Conservation (phyloP, 2,888 invertebrate species). For the Agonum fuliginosum region DNA sequence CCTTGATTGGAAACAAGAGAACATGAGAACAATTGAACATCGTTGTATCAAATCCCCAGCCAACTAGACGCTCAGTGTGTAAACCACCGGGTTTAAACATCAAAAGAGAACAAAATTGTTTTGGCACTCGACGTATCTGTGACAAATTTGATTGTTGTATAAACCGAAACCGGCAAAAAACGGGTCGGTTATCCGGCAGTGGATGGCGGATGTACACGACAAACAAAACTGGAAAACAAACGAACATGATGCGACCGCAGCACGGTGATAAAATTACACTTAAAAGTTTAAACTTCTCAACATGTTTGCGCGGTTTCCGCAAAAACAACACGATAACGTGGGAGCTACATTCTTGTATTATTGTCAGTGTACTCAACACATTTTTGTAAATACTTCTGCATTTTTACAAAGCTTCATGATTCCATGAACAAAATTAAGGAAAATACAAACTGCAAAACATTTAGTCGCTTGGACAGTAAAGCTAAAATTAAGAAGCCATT, state of each 20-base stretch:
- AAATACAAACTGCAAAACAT: no score
- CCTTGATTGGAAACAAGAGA: slow-evolving; percentile 31
- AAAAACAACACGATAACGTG: not conserved
- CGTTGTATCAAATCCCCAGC: not conserved
- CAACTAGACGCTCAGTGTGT: slow-evolving; percentile 37
- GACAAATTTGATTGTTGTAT: slow-evolving; percentile 56
- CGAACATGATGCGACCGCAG: slow-evolving; percentile 38
- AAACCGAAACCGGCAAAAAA: slow-evolving; percentile 51
- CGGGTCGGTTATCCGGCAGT: not conserved
- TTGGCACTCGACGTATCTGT: slow-evolving; percentile 57
- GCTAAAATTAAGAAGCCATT: no score
- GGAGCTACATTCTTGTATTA: slow-evolving; percentile 1
- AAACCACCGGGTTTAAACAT: slow-evolving; percentile 50
- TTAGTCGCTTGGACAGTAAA: no score
- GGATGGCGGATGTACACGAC: slow-evolving; percentile 31
- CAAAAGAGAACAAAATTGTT: slow-evolving; percentile 52
- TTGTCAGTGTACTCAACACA: no score
- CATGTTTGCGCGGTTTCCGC: slow-evolving; percentile 5
- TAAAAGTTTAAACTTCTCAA: slow-evolving; percentile 35
- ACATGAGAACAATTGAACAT: slow-evolving; percentile 30
- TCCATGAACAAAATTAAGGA: no score
- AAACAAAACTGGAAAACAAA: slow-evolving; percentile 44
- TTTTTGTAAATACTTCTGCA: slow-evolving; percentile 16
- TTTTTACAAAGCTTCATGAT: not conserved
- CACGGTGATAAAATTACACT: slow-evolving; percentile 45